Percentiles rank a stretch among this genome's conserved stretches.
Conservation (phyloP, 2,113 vertebrate species). For the Apteryx mantelli region DNA sequence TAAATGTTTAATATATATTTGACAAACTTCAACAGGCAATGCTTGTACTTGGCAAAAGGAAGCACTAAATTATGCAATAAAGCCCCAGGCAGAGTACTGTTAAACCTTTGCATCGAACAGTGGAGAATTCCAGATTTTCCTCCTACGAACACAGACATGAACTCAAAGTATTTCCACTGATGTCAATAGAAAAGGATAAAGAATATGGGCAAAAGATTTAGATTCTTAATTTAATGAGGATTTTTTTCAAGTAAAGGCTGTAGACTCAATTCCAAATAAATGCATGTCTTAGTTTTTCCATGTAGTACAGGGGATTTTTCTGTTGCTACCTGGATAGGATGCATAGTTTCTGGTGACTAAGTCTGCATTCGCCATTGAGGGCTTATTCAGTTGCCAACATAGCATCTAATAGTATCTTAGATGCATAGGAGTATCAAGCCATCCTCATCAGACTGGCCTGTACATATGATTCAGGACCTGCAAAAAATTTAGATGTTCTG, state of each 20-base stretch:
- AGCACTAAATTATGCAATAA: neutral
- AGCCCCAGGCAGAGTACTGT: neutral
- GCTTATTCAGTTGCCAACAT: neutral
- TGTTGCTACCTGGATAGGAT: rapidly evolving
- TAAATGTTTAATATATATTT: neutral
- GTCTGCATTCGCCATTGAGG: neutral
- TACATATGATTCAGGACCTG: neutral
- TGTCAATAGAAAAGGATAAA: neutral
- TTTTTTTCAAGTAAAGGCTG: neutral
- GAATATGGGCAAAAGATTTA: neutral
- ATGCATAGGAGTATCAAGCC: neutral
- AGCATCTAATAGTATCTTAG: neutral
- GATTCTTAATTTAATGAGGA: neutral
- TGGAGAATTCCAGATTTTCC: neutral
- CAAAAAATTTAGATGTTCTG: neutral
- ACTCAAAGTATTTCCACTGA: neutral
- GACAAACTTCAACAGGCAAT: neutral
- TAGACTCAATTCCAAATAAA: neutral
- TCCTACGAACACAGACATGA: neutral
- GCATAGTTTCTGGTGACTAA: rapidly evolving
- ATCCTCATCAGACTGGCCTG: rapidly evolving
- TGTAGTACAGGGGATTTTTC: neutral
- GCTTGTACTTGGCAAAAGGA: rapidly evolving
- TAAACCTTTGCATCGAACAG: neutral
- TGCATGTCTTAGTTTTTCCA: neutral